Evolutionary conservation across 1,140 invertebrate species (phyloP).

Genomic region (Drosophila sturtevanti): DNA sequence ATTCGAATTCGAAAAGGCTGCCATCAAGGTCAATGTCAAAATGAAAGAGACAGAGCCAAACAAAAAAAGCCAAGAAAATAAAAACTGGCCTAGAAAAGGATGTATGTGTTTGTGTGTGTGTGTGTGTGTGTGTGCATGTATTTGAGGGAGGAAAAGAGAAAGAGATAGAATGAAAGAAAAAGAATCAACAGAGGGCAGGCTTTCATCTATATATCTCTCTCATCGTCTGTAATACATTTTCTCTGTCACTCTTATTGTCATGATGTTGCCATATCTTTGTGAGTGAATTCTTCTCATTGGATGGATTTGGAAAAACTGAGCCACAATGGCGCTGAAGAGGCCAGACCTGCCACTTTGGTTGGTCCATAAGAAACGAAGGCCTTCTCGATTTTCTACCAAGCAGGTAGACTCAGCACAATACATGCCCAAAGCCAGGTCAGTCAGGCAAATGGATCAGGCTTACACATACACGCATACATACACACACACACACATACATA

Average conservation of each 20-base stretch:
- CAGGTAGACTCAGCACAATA: too few relatives aligned
- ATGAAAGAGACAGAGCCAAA: neutral
- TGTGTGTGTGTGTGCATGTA: too few relatives aligned
- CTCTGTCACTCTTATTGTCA: neutral
- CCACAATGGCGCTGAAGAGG: conserved; percentile 9
- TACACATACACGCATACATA: conserved; percentile 11
- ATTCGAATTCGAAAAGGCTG: too few relatives aligned
- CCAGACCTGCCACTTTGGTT: conserved; percentile 11
- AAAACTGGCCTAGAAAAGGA: neutral
- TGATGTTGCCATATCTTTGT: conserved; percentile 11
- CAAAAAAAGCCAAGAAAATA: too few relatives aligned
- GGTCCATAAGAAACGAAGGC: conserved; percentile 1
- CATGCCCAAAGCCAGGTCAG: conserved; percentile 2
- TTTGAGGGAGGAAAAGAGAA: too few relatives aligned
- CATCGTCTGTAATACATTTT: too few relatives aligned
- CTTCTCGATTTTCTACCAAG: neutral
- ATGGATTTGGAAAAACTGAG: conserved; percentile 18
- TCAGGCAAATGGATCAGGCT: conserved; percentile 16
- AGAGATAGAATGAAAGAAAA: neutral
- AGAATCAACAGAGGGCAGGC: neutral
- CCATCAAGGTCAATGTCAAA: neutral
- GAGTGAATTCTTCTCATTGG: conserved; percentile 56
- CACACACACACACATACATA: conserved; percentile 1
- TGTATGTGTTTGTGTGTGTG: too few relatives aligned
- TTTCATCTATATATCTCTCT: neutral